phyloP scores from a whole-genome alignment of 2,113 vertebrate species.

The Cheilinus undulatus region DNA sequence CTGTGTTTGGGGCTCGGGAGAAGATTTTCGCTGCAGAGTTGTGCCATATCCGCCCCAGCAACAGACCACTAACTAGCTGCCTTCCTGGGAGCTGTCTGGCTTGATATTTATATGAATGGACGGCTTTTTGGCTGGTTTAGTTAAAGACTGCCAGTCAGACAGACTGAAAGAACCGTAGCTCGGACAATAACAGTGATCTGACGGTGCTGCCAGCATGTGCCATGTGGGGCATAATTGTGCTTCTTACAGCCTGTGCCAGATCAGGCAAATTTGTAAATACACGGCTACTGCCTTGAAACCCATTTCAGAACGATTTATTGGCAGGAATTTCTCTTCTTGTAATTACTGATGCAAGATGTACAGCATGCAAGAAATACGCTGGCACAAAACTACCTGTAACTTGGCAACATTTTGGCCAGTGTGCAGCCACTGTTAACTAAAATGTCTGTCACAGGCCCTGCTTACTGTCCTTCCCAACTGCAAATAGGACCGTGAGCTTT shows the following conservation, averaged over 20 bases:
- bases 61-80: slow-evolving; percentile 63
- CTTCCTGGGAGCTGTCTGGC: slow-evolving; percentile 46
- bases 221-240: background rate
- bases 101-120: slow-evolving; percentile 53
- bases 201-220: background rate
- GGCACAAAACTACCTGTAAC: slow-evolving; percentile 6
- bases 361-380: slow-evolving; percentile 17
- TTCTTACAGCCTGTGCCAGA: background rate
- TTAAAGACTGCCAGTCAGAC: slow-evolving; percentile 23
- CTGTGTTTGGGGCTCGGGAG: slow-evolving; percentile 68
- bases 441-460: slow-evolving; percentile 29
- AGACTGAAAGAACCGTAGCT: slow-evolving; percentile 8
- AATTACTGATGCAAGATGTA: slow-evolving; percentile 9
- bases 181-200: slow-evolving; percentile 7
- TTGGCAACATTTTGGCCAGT: slow-evolving; percentile 19
- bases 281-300: background rate
- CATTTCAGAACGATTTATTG: background rate
- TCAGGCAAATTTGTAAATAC: background rate
- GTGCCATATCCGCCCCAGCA: slow-evolving; percentile 62
- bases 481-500: slow-evolving; percentile 46
- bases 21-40: slow-evolving; percentile 44
- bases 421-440: slow-evolving; percentile 25
- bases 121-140: slow-evolving; percentile 19
- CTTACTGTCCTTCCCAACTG: slow-evolving; percentile 27
- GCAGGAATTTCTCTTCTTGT: background rate